Conservation (phyloP, 2,888 invertebrate species). For the Xanthia icteritia region DNA sequence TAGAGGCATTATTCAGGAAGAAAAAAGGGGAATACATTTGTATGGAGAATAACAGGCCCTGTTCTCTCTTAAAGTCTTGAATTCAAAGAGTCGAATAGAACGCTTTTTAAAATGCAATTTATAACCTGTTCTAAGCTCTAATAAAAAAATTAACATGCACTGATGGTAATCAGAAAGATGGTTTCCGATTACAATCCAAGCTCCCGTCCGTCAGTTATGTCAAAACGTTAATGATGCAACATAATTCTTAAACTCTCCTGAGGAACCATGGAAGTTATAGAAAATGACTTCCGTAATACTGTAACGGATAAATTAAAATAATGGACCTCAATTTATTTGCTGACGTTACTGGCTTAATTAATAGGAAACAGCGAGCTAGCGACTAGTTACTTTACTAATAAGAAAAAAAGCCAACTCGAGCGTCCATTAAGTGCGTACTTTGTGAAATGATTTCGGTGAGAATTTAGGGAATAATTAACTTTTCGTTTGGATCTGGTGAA, state of each 20-base stretch:
- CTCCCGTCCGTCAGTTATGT: slow-evolving; percentile 56
- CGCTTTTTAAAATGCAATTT: slow-evolving; percentile 27
- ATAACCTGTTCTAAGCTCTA: slow-evolving; percentile 29
- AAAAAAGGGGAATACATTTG: no score
- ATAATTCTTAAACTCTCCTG: slow-evolving; percentile 47
- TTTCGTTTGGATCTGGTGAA: slow-evolving; percentile 41
- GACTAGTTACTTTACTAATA: slow-evolving; percentile 57
- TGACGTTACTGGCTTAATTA: slow-evolving; percentile 64
- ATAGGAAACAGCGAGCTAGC: slow-evolving; percentile 60
- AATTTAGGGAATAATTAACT: slow-evolving; percentile 55
- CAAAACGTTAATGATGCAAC: slow-evolving; percentile 56
- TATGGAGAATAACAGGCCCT: no score
- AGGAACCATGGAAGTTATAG: slow-evolving; percentile 49
- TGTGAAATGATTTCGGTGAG: slow-evolving; percentile 50
- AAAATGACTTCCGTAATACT: slow-evolving; percentile 62
- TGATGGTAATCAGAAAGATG: slow-evolving; percentile 46
- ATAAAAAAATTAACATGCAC: slow-evolving; percentile 31
- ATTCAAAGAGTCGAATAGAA: neutral
- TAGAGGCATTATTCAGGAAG: no score
- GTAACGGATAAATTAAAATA: slow-evolving; percentile 72
- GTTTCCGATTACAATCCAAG: slow-evolving; percentile 45
- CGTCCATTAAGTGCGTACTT: slow-evolving; percentile 51
- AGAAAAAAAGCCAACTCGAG: slow-evolving; percentile 59
- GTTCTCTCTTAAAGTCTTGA: no score
- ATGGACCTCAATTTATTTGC: slow-evolving; percentile 71